A percentile compares a stretch with the other conserved stretches of the same genome.
phyloP scores from a whole-genome alignment of 2,888 invertebrate species.

The Eupsilia transversa region DNA sequence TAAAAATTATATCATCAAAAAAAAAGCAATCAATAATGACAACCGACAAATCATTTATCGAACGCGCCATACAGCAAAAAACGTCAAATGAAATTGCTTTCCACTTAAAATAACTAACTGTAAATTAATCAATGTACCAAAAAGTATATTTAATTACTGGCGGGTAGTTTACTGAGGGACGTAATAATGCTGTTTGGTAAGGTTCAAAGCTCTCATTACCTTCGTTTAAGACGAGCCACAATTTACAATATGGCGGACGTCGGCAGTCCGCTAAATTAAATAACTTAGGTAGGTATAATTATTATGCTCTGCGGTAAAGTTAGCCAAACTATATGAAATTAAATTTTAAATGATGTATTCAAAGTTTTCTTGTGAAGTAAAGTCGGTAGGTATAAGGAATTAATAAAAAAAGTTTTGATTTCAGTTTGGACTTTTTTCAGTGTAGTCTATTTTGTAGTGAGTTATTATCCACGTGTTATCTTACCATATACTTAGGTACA shows the following conservation, averaged over 20 bases:
- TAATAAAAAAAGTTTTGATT: not conserved
- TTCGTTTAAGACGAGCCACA: conserved; percentile 68
- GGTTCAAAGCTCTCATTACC: conserved; percentile 79
- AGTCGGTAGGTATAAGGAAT: no score
- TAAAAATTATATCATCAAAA: conserved; percentile 9
- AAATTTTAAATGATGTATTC: not conserved
- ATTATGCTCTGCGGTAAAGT: conserved; percentile 14
- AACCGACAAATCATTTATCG: conserved; percentile 42
- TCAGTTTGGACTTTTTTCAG: not conserved
- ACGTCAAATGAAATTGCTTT: conserved; percentile 50
- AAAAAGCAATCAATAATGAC: conserved; percentile 23
- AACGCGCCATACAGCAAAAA: conserved; percentile 50
- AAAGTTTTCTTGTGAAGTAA: not conserved
- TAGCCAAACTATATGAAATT: not conserved
- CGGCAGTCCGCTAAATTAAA: conserved; percentile 68
- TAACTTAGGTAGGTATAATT: conserved; percentile 23
- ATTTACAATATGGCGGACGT: conserved; percentile 71
- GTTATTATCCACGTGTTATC: not conserved
- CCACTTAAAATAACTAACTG: conserved; percentile 62
- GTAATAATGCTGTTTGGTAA: conserved; percentile 70
- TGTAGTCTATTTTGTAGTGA: not conserved
- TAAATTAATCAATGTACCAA: conserved; percentile 63
- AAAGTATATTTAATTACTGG: conserved; percentile 65
- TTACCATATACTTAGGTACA: not conserved
- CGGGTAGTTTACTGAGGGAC: conserved; percentile 54